A percentile compares a stretch with the other conserved stretches of the same genome.
These are phyloP conservation scores for Umimayanthus kanabou DNA, from an alignment of 92 coral and sea anemone genomes.

Conservation along the genomic window DNA sequence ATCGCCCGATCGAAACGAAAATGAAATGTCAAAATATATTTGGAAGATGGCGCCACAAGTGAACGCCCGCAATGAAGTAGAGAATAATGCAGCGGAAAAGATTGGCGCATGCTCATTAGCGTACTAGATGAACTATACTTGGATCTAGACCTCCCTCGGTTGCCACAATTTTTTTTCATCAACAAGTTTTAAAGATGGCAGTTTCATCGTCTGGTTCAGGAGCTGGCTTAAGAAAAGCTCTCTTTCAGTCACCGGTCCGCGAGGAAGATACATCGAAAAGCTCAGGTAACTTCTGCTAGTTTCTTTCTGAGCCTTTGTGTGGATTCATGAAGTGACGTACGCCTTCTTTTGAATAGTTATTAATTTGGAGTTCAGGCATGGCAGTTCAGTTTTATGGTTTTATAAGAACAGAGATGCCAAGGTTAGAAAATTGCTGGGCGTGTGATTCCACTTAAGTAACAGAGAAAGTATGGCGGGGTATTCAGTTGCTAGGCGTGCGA, in stretches of 20 bases:
- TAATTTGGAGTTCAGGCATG: neutral
- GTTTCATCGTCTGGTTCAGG: slow-evolving; percentile 39
- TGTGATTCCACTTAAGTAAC: no score
- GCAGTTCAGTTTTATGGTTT: neutral
- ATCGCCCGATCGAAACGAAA: neutral
- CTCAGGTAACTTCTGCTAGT: slow-evolving; percentile 58
- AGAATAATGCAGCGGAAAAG: neutral
- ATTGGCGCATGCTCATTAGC: slow-evolving; percentile 5
- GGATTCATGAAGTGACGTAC: neutral
- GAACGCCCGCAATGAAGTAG: slow-evolving; percentile 35
- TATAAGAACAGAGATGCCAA: no score
- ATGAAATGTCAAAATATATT: slow-evolving; percentile 25
- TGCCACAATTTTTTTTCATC: neutral
- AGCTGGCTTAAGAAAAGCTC: slow-evolving; percentile 75
- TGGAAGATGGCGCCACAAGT: slow-evolving; percentile 86
- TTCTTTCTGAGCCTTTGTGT: slow-evolving; percentile 12
- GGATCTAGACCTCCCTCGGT: neutral
- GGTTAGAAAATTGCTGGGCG: no score
- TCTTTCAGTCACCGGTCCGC: slow-evolving; percentile 83
- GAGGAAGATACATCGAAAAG: slow-evolving; percentile 55
- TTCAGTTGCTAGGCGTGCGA: no score
- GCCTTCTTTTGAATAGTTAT: no score
- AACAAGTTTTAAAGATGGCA: slow-evolving; percentile 94
- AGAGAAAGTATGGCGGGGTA: no score
- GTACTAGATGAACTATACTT: neutral